Evolutionary conservation across 2,797 vertebrate species (phyloP), one percentile per base, ranked within the genome.

Genomic region (Leptoclinus maculatus): DNA sequence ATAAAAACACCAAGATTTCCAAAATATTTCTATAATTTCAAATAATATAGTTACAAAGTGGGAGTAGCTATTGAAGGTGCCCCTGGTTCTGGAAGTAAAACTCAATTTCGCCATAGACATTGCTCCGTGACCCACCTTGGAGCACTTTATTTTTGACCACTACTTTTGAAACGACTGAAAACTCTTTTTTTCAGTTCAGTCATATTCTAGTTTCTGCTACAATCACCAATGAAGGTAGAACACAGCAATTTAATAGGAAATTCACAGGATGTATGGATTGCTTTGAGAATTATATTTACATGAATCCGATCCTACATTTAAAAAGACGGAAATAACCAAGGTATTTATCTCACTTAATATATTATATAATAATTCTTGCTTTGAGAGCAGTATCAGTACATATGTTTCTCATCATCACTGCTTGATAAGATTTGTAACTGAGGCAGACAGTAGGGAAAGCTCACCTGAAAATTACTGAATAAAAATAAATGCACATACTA

Each of bases 401-500:
- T 39, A 54, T 36, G 39, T 36, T 45, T 43, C 36, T 60, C 32
- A 27, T 39, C 53, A 27, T 39, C 21, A n/a, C 41, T 3, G 38
- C n/a, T 56, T 60, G 38, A 72, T 79, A 47, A 71, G 0, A 59
- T 58, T 66, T 62, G 32, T n/a, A 56, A 72, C 25, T n/a, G 12
- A 23, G 17, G 51, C 32, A 17, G 23, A 38, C 53, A 69, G 67
- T n/a, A 53, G 59, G 27, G 6, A 62, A 54, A 67, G 41, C 19
- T 78, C 34, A 82, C 71, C 80, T 83, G 73, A 51, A 54, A 69
- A 66, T 43, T 2, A 59, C 19, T 34, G 34, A 74, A 83, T 77
- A 27, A 65, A 75, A 73, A 62, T 84, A 66, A 25, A 72, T 38
- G 45, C 49, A 34, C 29, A 38, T 3, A 64, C 29, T 69, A 74